Conservation (phyloP, 2,797 vertebrate genomes). For the Ambastaia sidthimunki region DNA sequence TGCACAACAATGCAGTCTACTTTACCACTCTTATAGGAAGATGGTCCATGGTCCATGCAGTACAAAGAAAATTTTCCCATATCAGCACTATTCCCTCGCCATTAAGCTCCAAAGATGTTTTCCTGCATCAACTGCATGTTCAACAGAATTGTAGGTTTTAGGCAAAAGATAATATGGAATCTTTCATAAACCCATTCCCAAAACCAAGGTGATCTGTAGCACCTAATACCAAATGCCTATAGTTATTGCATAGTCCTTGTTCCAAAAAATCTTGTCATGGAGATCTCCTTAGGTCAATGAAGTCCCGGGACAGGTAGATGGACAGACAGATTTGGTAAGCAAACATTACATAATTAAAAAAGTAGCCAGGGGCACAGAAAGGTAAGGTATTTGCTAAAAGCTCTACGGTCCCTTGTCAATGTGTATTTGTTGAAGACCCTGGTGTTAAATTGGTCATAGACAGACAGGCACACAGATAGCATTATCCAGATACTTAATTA, state of each 20-base stretch:
- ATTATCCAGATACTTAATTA: conserved; percentile 6
- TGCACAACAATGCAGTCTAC: too few species aligned
- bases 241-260: neutral
- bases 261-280: too few species aligned
- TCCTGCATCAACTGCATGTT: conserved; percentile 47
- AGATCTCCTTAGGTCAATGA: too few species aligned
- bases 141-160: too few species aligned
- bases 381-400: too few species aligned
- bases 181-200: neutral
- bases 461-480: too few species aligned
- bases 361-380: too few species aligned
- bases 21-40: conserved; percentile 60
- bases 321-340: neutral
- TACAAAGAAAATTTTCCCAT: too few species aligned
- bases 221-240: neutral
- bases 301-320: neutral
- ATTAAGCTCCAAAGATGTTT: conserved; percentile 48
- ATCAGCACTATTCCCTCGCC: conserved; percentile 58
- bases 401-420: too few species aligned
- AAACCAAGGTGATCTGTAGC: neutral
- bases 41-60: conserved; percentile 64
- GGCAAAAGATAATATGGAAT: neutral
- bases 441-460: too few species aligned
- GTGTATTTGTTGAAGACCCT: too few species aligned
- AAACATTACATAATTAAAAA: neutral